A percentile compares a stretch with the other conserved stretches of the same genome.
Evolutionary conservation across 1,140 invertebrate genomes (phyloP).

Genomic region (Phocides pigmalion): DNA sequence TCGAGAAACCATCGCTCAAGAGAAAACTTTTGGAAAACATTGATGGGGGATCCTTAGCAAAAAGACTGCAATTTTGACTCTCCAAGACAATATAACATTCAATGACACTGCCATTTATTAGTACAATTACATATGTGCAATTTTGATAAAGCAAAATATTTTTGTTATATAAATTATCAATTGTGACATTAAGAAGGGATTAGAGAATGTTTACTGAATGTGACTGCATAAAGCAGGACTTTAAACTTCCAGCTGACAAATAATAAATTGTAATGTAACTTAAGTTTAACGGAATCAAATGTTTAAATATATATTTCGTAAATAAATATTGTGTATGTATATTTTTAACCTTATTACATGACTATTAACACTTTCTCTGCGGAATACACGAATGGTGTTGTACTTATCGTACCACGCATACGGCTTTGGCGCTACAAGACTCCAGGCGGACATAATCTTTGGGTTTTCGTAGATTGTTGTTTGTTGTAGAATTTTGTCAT

Average conservation of each 20-base stretch:
- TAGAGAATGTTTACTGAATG: conserved; percentile 26
- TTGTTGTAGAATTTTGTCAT: no score
- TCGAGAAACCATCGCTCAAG: conserved; percentile 89
- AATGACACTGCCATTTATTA: conserved; percentile 39
- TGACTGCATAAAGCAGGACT: conserved; percentile 50
- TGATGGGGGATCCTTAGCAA: conserved; percentile 88
- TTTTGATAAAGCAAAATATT: conserved; percentile 35
- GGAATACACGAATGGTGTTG: no score
- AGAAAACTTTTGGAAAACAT: conserved; percentile 89
- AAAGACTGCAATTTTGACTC: conserved; percentile 86
- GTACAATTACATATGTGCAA: conserved; percentile 53
- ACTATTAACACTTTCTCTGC: no score
- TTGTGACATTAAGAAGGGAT: conserved; percentile 10
- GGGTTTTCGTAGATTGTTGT: no score
- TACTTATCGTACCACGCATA: no score
- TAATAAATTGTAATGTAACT: conserved; percentile 37
- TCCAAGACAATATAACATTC: conserved; percentile 13
- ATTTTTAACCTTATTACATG: no score
- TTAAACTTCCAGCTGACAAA: conserved; percentile 36
- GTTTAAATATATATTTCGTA: conserved; percentile 53
- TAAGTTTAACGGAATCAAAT: conserved; percentile 40
- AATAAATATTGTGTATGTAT: conserved; percentile 5
- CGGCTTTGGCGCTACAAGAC: no score
- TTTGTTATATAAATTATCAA: conserved; percentile 31
- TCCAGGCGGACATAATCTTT: no score